phyloP scores from a whole-genome alignment of 2,797 vertebrate genomes.

The Parambassis ranga region DNA sequence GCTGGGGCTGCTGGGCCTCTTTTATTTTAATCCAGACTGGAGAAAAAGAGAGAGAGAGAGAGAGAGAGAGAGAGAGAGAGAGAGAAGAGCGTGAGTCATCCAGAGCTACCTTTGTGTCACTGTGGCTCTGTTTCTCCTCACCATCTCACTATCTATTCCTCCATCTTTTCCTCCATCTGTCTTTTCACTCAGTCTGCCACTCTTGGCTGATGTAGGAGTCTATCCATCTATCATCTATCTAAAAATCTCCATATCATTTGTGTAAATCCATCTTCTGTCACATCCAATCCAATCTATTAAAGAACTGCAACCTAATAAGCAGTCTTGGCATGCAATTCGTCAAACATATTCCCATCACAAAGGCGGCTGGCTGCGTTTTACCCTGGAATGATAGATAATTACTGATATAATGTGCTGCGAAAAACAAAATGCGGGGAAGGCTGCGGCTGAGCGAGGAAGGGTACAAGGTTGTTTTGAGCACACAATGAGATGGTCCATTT shows the following conservation, averaged over 20 bases:
- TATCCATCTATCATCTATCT: constrained; percentile 40
- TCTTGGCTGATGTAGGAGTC: neutral
- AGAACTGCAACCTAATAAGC: constrained; percentile 66
- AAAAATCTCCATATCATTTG: constrained; percentile 27
- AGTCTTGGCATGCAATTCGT: constrained; percentile 63
- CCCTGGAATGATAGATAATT: constrained; percentile 66
- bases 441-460: constrained; percentile 42
- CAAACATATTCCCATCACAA: constrained; percentile 60
- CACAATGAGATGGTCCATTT: constrained; percentile 48
- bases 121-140: constrained; percentile 63
- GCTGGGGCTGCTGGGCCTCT: constrained; percentile 78
- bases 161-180: constrained; percentile 45
- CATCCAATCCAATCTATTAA: constrained; percentile 58
- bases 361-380: constrained; percentile 56
- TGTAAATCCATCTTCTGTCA: constrained; percentile 47
- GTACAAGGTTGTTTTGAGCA: constrained; percentile 43
- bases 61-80: constrained; percentile 47
- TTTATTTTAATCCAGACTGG: constrained; percentile 85
- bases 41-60: constrained; percentile 59
- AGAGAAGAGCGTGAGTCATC: constrained; percentile 78
- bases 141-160: constrained; percentile 56
- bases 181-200: constrained; percentile 19
- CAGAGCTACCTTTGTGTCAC: constrained; percentile 80
- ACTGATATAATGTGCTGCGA: constrained; percentile 61
- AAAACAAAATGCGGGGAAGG: constrained; percentile 47